Evolutionary conservation across 2,797 vertebrate genomes (phyloP).

Genomic region (Carcharodon carcharias): DNA sequence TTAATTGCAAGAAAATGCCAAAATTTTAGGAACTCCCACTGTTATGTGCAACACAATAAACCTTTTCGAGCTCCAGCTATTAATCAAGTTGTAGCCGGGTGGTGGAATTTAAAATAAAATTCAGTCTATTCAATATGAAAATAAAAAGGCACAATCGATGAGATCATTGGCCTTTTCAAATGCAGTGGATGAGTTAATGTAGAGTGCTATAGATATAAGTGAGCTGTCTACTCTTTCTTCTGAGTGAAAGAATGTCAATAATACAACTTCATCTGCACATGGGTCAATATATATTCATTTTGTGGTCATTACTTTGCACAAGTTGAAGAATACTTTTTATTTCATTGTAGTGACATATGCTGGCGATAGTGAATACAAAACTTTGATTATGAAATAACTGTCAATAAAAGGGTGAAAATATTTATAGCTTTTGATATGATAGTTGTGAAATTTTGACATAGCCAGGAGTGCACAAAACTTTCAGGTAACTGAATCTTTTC

Average conservation of each 20-base stretch:
- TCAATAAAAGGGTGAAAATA: neutral
- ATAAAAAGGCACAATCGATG: neutral
- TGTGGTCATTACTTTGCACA: slow-evolving; percentile 12
- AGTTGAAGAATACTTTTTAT: slow-evolving; percentile 24
- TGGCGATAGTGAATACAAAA: neutral
- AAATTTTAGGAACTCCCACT: neutral
- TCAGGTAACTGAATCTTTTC: neutral
- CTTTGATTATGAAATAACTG: slow-evolving; percentile 10
- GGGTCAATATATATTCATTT: slow-evolving; percentile 1
- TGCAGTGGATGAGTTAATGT: too few species aligned
- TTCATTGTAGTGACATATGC: slow-evolving; percentile 11
- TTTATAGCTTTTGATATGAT: neutral
- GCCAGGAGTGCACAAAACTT: neutral
- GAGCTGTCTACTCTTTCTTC: neutral
- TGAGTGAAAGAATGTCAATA: slow-evolving; percentile 32
- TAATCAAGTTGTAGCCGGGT: neutral
- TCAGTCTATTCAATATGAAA: neutral
- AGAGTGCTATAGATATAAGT: neutral
- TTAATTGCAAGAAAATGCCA: neutral
- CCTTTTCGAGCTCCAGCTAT: neutral
- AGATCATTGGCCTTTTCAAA: neutral
- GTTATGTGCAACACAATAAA: neutral
- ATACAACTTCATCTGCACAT: slow-evolving; percentile 30
- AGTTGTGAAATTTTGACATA: neutral
- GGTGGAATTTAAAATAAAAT: neutral